Base-by-base conservation (phyloP, 23 tunicate genomes). In the Aplidium turbinatum region DNA sequence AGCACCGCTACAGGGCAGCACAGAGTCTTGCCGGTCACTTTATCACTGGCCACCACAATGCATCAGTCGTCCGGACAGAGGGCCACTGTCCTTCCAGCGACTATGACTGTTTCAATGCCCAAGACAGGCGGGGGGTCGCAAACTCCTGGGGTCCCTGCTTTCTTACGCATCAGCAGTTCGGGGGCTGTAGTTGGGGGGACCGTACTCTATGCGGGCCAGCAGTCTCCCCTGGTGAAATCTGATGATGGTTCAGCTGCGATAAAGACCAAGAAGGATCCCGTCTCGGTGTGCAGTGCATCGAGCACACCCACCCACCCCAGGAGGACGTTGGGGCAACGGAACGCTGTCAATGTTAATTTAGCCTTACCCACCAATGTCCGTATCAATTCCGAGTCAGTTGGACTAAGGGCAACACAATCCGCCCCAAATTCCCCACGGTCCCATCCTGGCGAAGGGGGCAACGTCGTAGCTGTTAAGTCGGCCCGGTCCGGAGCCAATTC, bases 361-460 rank as follows among this genome's bases (percentile, higher is more conserved):
- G 69, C 87, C 5, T 33, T 81, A 18, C 87, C 78, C 3, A 72
- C 78, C 45, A 72, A 54, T 27, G 77, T 81, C 50, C 31, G 72
- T 21, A 46, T 80, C 13, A 80, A 58, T 35, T 68, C 42, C 32
- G 87, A 72, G 27, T 31, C 83, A 19, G 58, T 35, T 24, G 36
- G 42, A 18, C 5, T 48, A 38, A 63, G 87, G 0, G 78, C 70
- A 31, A 13, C 87, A 0, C 78, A 81, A 16, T 81, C 87, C 1
- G 87, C 87, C 25, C 87, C 87, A 4, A 81, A 76, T 36, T 81
- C 87, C 1, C 87, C 87, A 2, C 32, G 70, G 2, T 60, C 79
- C 24, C 28, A 48, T 13, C 63, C 22, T 0, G 50, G 26, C 9
- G 23, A 25, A 13, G 68, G 68, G 20, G 20, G 6, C 11, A 40